Evolutionary conservation across 2,797 vertebrate genomes (phyloP).

Genomic region (Sternotherus odoratus): DNA sequence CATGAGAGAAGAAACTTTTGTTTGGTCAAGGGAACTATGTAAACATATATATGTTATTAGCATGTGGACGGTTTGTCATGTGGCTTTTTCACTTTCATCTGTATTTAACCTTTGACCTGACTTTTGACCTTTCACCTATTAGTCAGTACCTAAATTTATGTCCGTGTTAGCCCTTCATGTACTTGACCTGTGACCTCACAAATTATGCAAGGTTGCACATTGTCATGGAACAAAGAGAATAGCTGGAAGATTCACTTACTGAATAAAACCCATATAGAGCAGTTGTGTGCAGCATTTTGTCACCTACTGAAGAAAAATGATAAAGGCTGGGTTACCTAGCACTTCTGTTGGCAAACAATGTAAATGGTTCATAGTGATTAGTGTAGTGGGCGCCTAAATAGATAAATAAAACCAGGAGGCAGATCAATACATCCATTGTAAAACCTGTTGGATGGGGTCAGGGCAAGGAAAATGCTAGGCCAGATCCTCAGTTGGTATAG

Average conservation of each 20-base stretch:
- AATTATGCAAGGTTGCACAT: neutral
- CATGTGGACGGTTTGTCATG: neutral
- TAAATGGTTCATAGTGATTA: neutral
- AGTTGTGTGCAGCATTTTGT: neutral
- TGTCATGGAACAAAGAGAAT: neutral
- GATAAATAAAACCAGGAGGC: neutral
- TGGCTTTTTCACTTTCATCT: neutral
- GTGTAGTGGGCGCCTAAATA: neutral
- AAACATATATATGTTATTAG: neutral
- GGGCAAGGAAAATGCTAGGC: neutral
- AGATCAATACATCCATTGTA: neutral
- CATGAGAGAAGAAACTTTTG: neutral
- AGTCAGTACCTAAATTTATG: neutral
- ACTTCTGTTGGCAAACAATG: neutral
- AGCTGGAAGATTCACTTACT: neutral
- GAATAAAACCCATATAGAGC: neutral
- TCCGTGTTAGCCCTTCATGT: neutral
- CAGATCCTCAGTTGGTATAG: neutral
- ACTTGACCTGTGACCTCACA: neutral
- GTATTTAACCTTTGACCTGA: constrained; percentile 6
- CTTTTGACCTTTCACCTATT: constrained; percentile 11
- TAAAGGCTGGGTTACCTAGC: neutral
- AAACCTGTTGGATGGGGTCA: neutral
- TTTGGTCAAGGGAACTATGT: neutral
- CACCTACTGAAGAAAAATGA: neutral